These are phyloP conservation scores for Sinodicranocentrus sp. DNA, from an alignment of 2,888 invertebrate species.

Conservation along the genomic window DNA sequence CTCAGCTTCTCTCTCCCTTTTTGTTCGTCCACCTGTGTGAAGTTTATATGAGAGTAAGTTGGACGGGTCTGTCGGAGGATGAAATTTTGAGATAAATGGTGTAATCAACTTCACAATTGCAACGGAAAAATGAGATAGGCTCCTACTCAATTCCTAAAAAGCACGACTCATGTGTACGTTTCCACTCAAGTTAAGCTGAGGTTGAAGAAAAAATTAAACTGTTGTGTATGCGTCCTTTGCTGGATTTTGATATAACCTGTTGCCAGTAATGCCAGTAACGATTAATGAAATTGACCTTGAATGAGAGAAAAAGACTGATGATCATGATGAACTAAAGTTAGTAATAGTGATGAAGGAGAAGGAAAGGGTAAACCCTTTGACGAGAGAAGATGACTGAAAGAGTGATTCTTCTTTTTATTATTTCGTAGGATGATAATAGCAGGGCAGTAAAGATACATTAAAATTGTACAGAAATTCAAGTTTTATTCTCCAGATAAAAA, in stretches of 20 bases:
- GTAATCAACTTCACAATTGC: conserved; percentile 52
- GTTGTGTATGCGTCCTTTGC: not conserved
- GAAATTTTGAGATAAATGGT: conserved; percentile 65
- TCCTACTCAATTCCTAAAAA: conserved; percentile 7
- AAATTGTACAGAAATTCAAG: too few species aligned
- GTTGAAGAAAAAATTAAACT: too few species aligned
- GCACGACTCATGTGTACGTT: conserved; percentile 41
- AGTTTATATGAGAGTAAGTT: not conserved
- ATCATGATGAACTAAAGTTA: conserved; percentile 13
- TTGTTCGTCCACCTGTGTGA: conserved; percentile 41
- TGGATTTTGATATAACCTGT: conserved; percentile 52
- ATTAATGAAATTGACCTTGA: conserved; percentile 72
- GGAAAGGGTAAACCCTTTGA: conserved; percentile 31
- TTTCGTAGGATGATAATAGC: not conserved
- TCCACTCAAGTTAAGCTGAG: too few species aligned
- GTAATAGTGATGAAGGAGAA: conserved; percentile 14
- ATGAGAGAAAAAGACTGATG: conserved; percentile 21
- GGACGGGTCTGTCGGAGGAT: conserved; percentile 60
- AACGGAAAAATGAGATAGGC: too few species aligned
- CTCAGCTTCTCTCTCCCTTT: not conserved
- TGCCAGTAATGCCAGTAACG: conserved; percentile 56
- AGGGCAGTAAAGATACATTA: not conserved
- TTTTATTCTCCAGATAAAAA: not conserved
- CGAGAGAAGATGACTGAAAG: conserved; percentile 24
- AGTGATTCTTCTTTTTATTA: conserved; percentile 24